These are phyloP conservation scores for Limanda limanda DNA, from an alignment of 2,113 vertebrate genomes.

Conservation along the genomic window DNA sequence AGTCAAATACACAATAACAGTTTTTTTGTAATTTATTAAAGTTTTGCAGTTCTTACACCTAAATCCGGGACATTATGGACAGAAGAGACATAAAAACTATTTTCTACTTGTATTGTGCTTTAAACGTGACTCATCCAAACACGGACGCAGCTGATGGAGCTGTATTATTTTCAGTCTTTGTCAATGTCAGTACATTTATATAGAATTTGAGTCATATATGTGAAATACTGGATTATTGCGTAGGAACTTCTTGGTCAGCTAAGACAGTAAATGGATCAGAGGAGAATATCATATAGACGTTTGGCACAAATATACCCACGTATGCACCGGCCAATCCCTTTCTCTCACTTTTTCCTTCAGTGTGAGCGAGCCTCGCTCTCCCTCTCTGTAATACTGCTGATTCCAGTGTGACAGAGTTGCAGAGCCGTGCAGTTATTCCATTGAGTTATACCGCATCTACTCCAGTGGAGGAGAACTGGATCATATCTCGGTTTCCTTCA, in stretches of 20 bases:
- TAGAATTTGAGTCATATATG: slow-evolving; percentile 49
- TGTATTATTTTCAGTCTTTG: slow-evolving; percentile 39
- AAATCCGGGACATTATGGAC: not conserved
- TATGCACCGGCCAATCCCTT: slow-evolving; percentile 36
- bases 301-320: slow-evolving; percentile 42
- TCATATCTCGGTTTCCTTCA: slow-evolving; percentile 38
- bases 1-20: too few relatives aligned
- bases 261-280: slow-evolving; percentile 73
- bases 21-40: too few relatives aligned
- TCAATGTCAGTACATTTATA: slow-evolving; percentile 65
- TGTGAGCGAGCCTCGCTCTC: slow-evolving; percentile 28
- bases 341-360: slow-evolving; percentile 40
- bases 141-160: slow-evolving; percentile 35
- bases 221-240: slow-evolving; percentile 61
- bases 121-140: slow-evolving; percentile 29
- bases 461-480: slow-evolving; percentile 42
- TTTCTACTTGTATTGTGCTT: not conserved
- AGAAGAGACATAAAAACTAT: not conserved
- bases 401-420: slow-evolving; percentile 68
- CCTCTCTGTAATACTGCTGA: slow-evolving; percentile 68
- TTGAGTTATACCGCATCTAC: slow-evolving; percentile 63
- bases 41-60: not conserved
- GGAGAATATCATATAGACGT: slow-evolving; percentile 66
- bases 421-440: slow-evolving; percentile 74
- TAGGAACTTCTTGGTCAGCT: slow-evolving; percentile 74